Evolutionary conservation across 1,140 invertebrate genomes (phyloP).

Genomic region (Lasioglossum baleicum): DNA sequence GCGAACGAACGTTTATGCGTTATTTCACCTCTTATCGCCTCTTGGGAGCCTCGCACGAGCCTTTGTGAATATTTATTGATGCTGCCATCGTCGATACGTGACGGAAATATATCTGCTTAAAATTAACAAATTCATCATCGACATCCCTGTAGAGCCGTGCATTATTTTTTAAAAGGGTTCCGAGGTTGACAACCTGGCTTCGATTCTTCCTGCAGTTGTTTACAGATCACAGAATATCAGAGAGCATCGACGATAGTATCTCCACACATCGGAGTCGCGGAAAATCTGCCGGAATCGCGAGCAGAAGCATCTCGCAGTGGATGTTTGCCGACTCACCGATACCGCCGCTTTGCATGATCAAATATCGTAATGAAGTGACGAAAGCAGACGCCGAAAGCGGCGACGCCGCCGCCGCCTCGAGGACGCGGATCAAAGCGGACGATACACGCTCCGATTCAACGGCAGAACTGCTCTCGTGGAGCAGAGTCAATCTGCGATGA

Average conservation of each 20-base stretch:
- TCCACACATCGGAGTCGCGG: not conserved
- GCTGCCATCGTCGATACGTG: too few species aligned
- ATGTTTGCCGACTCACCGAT: slow-evolving; percentile 48
- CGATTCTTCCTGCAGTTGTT: too few species aligned
- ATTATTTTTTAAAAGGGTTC: too few species aligned
- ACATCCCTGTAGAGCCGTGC: too few species aligned
- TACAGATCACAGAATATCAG: too few species aligned
- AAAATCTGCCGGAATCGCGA: slow-evolving; percentile 7
- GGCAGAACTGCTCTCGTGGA: not conserved
- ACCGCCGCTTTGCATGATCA: slow-evolving; percentile 50
- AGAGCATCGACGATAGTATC: too few species aligned
- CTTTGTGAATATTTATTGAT: too few species aligned
- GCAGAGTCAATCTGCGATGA: not conserved
- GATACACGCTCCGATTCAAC: not conserved
- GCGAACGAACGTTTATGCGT: not conserved
- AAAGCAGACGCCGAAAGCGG: slow-evolving; percentile 36
- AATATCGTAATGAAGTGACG: slow-evolving; percentile 66
- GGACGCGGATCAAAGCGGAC: slow-evolving; percentile 40
- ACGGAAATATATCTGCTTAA: too few species aligned
- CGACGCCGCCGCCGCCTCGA: slow-evolving; percentile 1
- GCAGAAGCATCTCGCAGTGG: not conserved
- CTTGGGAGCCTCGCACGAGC: not conserved
- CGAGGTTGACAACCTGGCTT: too few species aligned
- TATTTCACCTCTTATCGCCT: not conserved
- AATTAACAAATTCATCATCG: too few species aligned